These are phyloP conservation scores for Mus spicilegus DNA, from an alignment of 2,113 vertebrate genomes.

Conservation along the genomic window DNA sequence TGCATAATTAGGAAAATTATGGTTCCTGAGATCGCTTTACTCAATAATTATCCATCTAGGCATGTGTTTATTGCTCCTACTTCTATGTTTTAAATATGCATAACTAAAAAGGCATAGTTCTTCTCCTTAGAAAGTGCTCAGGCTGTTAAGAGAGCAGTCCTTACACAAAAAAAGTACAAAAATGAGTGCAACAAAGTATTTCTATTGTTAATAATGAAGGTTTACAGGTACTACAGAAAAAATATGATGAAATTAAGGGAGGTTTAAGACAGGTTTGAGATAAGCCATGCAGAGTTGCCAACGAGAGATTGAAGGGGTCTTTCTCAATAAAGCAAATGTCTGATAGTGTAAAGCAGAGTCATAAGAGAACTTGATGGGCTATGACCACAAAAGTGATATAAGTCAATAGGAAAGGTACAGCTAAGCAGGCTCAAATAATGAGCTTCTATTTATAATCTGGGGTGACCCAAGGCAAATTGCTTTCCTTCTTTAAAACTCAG, in stretches of 20 bases:
- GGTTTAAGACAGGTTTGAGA: not conserved
- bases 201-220: not conserved
- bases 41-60: not conserved
- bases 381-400: not conserved
- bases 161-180: not conserved
- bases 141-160: not conserved
- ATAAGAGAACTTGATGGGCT: not conserved
- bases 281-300: not conserved
- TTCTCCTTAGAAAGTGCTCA: not conserved
- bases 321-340: not conserved
- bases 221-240: not conserved
- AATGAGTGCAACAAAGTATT: not conserved
- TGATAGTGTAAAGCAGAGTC: not conserved
- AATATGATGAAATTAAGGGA: not conserved
- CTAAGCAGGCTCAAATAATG: not conserved
- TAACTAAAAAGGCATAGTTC: not conserved
- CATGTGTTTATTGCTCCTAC: not conserved
- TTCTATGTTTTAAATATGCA: not conserved
- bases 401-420: not conserved
- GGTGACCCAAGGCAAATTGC: not conserved
- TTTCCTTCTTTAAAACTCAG: constrained; percentile 22
- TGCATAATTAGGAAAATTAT: not conserved
- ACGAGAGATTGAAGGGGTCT: not conserved
- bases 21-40: not conserved
- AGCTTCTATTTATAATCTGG: not conserved